Evolutionary conservation across 2,113 vertebrate genomes (phyloP).

Genomic region (Argyrosomus japonicus): DNA sequence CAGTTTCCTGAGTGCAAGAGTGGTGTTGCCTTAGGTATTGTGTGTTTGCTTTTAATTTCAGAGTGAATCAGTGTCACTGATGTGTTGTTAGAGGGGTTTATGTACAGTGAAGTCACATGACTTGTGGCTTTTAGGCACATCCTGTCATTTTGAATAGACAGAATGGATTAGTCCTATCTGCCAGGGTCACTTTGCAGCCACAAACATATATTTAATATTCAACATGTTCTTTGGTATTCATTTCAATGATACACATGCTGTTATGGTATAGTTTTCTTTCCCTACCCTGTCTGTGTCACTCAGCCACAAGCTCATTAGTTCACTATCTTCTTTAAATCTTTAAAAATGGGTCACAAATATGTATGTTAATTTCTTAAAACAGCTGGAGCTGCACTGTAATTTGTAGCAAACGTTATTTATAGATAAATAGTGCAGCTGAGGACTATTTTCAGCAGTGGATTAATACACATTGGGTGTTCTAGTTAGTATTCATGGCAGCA

Average conservation of each 20-base stretch:
- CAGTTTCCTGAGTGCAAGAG: constrained; percentile 42
- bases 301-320: not conserved
- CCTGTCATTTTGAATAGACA: constrained; percentile 63
- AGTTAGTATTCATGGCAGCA: not conserved
- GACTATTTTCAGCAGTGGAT: not conserved
- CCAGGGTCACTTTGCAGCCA: constrained; percentile 37
- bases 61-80: constrained; percentile 71
- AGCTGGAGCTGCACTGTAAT: not conserved
- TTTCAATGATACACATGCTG: not conserved
- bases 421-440: not conserved
- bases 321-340: not conserved
- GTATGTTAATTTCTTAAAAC: not conserved
- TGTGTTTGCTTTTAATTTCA: constrained; percentile 66
- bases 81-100: constrained; percentile 49
- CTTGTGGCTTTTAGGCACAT: constrained; percentile 47
- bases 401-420: not conserved
- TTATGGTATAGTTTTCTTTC: not conserved
- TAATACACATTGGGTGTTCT: not conserved
- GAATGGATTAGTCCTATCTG: constrained; percentile 22
- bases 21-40: constrained; percentile 64
- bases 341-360: not conserved
- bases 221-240: not conserved
- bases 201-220: not conserved
- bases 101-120: constrained; percentile 42
- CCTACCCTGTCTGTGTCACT: not conserved